Conservation (phyloP, 2,888 invertebrate species). For the Celastrina argiolus region DNA sequence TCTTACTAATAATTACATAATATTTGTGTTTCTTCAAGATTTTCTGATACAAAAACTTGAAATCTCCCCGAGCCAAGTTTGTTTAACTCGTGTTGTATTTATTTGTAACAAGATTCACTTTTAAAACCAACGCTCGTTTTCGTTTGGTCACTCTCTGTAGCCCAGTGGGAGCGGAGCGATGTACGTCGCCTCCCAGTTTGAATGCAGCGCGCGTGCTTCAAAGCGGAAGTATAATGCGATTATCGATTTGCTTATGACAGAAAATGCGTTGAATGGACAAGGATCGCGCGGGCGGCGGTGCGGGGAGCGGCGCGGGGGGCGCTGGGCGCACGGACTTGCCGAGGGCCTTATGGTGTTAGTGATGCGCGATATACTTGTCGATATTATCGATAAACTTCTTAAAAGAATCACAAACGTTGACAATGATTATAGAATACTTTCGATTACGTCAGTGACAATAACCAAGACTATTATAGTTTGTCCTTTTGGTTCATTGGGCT, state of each 20-base stretch:
- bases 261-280: constrained; percentile 75
- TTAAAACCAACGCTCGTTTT: constrained; percentile 30
- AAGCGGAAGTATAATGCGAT: constrained; percentile 75
- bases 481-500: no score
- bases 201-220: constrained; percentile 68
- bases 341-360: constrained; percentile 34
- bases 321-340: constrained; percentile 37
- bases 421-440: no score
- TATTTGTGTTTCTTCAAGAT: neutral
- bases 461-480: no score
- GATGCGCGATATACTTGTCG: constrained; percentile 27
- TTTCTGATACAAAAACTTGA: neutral
- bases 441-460: no score
- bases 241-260: constrained; percentile 77
- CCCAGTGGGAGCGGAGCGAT: constrained; percentile 34
- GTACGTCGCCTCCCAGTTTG: constrained; percentile 57
- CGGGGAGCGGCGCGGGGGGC: constrained; percentile 35
- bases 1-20: neutral
- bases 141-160: constrained; percentile 25
- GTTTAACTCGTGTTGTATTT: constrained; percentile 7
- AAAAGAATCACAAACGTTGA: neutral
- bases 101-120: constrained; percentile 23
- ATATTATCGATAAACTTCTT: neutral
- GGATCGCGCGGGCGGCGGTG: constrained; percentile 41
- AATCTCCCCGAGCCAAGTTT: constrained; percentile 23